Evolutionary conservation across 2,797 vertebrate genomes (phyloP).

Genomic region (Synanceia verrucosa): DNA sequence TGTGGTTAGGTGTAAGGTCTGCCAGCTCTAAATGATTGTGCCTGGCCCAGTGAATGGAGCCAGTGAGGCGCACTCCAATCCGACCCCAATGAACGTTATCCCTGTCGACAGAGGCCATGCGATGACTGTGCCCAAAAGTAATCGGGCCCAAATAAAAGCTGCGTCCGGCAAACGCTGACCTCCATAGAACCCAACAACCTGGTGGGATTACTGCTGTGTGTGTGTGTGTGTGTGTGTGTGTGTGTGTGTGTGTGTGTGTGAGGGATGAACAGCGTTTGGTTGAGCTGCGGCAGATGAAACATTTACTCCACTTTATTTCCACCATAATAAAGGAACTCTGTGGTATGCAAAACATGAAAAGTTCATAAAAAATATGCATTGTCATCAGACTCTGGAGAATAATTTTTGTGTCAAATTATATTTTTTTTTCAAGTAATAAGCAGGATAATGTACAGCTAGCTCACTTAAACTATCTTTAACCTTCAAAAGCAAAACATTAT

Average conservation of each 20-base stretch:
- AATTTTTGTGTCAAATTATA: no score
- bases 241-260: constrained; percentile 18
- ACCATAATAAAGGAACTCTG: not conserved
- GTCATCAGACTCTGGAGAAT: no score
- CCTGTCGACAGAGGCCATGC: constrained; percentile 77
- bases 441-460: no score
- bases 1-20: constrained; percentile 73
- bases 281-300: no score
- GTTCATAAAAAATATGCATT: no score
- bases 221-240: constrained; percentile 28
- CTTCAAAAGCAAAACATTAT: not conserved
- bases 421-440: no score
- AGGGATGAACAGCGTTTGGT: constrained; percentile 7
- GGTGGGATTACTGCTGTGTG: constrained; percentile 71
- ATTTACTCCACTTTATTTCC: not conserved
- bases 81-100: constrained; percentile 74
- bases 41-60: constrained; percentile 79
- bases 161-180: constrained; percentile 79
- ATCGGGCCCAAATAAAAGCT: constrained; percentile 81
- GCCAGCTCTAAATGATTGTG: constrained; percentile 74
- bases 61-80: constrained; percentile 77
- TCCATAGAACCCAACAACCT: constrained; percentile 73
- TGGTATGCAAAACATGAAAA: no score
- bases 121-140: constrained; percentile 78
- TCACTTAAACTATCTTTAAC: no score